Base-by-base conservation (phyloP, 35 echinoderm and acorn worm species). In the Apostichopus japonicus region DNA sequence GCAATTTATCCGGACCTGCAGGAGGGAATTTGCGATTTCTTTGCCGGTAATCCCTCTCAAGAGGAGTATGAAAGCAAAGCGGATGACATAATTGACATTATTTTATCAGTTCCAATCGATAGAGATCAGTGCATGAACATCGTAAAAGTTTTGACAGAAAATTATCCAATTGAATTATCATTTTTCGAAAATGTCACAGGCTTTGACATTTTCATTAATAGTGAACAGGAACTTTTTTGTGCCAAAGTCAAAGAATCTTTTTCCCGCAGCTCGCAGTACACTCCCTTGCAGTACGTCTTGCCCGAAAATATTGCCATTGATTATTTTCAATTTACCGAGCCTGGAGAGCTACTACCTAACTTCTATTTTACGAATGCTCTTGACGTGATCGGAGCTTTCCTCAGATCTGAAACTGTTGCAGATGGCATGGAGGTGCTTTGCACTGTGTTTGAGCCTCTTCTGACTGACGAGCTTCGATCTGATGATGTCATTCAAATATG, bases 351-450 rank as follows among this genome's bases (percentile, higher is more conserved):
- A 5, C 86, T 88, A 2, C 61, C 86, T 33, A 54, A 73, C 33
- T 88, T 88, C 24, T 72, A 25, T 25, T 88, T 88, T 24, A n/a
- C 44, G 16, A 62, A 88, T 33, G 86, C 86, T 53, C 23, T 71
- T 52, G 25, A 71, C 22, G 62, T 88, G 1, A 8, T 73, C 14
- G 86, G 86, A 72, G 86, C 86, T 0, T 72, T 88, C 17, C 10
- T 88, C 4, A 56, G 61, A 14, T 23, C 86, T 72, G 86, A 70
- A 19, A 88, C 55, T 65, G 55, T 88, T 72, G 23, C 51, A 70
- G 67, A 88, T 24, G 67, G 86, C 27, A 44, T 9, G 4, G 13
- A 7, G 9, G 59, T 88, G 4, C 23, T 88, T 24, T 88, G 86
- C 58, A 62, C 56, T 27, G 86, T 88, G 4, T 71, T 84, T 19